A percentile compares a stretch with the other conserved stretches of the same genome.
phyloP scores from a whole-genome alignment of 1,140 invertebrate species.

The Chrysoperla carnea region DNA sequence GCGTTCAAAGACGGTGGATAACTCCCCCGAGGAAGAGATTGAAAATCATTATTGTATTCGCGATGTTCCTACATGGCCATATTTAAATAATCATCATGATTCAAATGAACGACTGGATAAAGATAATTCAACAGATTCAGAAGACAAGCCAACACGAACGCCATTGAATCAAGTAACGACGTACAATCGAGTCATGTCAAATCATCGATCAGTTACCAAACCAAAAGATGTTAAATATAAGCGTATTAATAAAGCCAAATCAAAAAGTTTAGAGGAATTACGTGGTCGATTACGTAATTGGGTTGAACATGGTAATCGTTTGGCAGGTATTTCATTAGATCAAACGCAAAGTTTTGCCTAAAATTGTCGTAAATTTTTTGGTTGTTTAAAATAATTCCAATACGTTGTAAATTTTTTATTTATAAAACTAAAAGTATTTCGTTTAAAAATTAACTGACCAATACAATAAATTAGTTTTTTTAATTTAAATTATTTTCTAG shows the following conservation, averaged over 20 bases:
- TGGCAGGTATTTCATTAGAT: conserved; percentile 15
- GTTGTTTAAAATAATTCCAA: not conserved
- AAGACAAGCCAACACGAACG: conserved; percentile 15
- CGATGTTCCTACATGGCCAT: conserved; percentile 24
- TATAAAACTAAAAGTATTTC: too few relatives aligned
- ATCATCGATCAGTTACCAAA: conserved; percentile 74
- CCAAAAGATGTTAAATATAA: conserved; percentile 83
- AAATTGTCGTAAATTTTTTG: not conserved
- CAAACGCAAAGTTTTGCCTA: conserved; percentile 22
- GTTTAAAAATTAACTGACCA: too few relatives aligned
- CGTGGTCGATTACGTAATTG: conserved; percentile 65
- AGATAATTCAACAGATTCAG: conserved; percentile 22
- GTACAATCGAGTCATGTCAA: conserved; percentile 76
- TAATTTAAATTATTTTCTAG: too few relatives aligned
- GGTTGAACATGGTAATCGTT: conserved; percentile 59
- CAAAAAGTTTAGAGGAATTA: conserved; percentile 70
- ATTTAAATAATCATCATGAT: conserved; percentile 23
- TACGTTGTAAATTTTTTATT: not conserved
- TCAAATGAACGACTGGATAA: conserved; percentile 5
- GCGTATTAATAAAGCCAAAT: conserved; percentile 76
- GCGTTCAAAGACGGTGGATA: conserved; percentile 20
- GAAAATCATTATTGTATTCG: conserved; percentile 13
- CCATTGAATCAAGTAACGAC: conserved; percentile 42
- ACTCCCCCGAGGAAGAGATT: conserved; percentile 12
- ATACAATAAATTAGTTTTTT: too few relatives aligned